These are phyloP conservation scores for Asbolus verrucosus DNA, from an alignment of 1,140 invertebrate genomes.

Conservation along the genomic window DNA sequence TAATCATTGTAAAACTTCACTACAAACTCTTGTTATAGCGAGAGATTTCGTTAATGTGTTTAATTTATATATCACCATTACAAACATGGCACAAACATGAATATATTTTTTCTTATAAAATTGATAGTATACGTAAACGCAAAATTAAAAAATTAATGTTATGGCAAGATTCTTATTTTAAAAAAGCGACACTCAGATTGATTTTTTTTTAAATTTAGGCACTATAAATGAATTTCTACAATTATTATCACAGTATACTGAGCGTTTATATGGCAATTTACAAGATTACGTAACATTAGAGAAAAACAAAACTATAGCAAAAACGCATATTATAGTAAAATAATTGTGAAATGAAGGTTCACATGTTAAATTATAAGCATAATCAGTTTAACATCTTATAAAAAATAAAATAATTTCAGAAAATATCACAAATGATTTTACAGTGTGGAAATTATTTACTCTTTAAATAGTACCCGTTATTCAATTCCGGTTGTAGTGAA, in stretches of 20 bases:
- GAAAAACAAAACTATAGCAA: constrained; percentile 21
- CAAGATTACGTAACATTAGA: constrained; percentile 35
- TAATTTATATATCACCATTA: constrained; percentile 15
- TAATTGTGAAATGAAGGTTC: constrained; percentile 27
- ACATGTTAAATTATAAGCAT: neutral
- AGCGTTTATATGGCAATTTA: constrained; percentile 46
- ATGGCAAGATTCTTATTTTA: constrained; percentile 8
- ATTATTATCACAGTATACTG: constrained; percentile 59
- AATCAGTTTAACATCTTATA: neutral
- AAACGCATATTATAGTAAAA: constrained; percentile 23
- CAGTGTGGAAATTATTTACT: constrained; percentile 9
- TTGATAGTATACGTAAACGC: constrained; percentile 22
- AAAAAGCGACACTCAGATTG: neutral
- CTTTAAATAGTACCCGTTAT: neutral
- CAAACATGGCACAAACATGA: constrained; percentile 34
- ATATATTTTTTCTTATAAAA: constrained; percentile 5
- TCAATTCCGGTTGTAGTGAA: no score
- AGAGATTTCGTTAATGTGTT: neutral
- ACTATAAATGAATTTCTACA: constrained; percentile 49
- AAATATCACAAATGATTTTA: constrained; percentile 25
- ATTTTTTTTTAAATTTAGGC: constrained; percentile 20
- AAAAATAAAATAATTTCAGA: constrained; percentile 21
- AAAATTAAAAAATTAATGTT: constrained; percentile 4
- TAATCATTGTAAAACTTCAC: no score
- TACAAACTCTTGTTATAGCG: no score